These are phyloP conservation scores for Dryomyza anilis DNA, from an alignment of 2,888 invertebrate species.

Conservation along the genomic window DNA sequence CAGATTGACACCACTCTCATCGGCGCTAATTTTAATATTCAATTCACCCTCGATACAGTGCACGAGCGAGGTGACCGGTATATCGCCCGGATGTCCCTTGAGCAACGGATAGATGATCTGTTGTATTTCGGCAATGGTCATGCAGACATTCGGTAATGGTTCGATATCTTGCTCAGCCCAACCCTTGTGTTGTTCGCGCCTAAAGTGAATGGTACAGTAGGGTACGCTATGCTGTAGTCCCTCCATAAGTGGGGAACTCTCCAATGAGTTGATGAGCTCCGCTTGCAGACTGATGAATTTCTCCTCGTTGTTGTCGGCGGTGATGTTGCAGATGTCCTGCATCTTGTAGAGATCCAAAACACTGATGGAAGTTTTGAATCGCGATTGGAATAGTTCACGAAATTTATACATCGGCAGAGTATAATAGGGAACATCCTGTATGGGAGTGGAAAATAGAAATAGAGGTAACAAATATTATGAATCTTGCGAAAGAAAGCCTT, in stretches of 20 bases:
- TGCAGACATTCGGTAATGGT: slow-evolving; percentile 65
- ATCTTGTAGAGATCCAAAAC: slow-evolving; percentile 73
- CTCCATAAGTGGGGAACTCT: slow-evolving; percentile 63
- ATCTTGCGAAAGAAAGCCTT: background rate
- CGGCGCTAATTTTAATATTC: slow-evolving; percentile 48
- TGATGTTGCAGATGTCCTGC: slow-evolving; percentile 77
- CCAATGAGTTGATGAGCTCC: slow-evolving; percentile 66
- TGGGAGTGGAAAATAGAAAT: too few relatives aligned
- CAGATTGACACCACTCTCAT: slow-evolving; percentile 77
- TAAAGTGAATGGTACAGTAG: slow-evolving; percentile 69
- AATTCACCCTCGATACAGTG: slow-evolving; percentile 59
- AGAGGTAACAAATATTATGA: background rate
- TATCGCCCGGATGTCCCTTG: slow-evolving; percentile 57
- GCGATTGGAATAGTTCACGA: slow-evolving; percentile 78
- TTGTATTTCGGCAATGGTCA: slow-evolving; percentile 59
- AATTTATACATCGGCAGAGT: slow-evolving; percentile 80
- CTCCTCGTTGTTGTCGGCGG: slow-evolving; percentile 72
- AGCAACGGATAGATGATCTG: slow-evolving; percentile 57
- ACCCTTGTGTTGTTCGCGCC: slow-evolving; percentile 68
- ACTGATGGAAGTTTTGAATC: slow-evolving; percentile 75
- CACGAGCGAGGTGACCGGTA: slow-evolving; percentile 58
- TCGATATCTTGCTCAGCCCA: slow-evolving; percentile 80
- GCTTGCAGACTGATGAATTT: slow-evolving; percentile 74
- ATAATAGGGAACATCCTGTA: slow-evolving; percentile 74
- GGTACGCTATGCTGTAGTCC: slow-evolving; percentile 63